Conservation (phyloP, 1,140 invertebrate species). For the Cotesia glomerata region DNA sequence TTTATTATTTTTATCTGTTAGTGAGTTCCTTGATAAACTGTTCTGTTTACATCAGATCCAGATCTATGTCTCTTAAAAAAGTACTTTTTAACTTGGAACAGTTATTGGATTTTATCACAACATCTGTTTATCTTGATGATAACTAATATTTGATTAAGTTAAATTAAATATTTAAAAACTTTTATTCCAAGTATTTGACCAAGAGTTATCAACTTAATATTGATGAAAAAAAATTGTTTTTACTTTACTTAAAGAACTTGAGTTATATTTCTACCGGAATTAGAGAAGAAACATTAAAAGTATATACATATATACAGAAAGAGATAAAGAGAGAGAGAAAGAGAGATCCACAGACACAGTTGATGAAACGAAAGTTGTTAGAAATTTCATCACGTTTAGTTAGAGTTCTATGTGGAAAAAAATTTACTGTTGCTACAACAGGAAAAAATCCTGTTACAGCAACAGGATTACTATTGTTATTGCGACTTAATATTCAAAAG, state of each 20-base stretch:
- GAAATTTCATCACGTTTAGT: slow-evolving; percentile 13
- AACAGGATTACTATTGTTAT: no score
- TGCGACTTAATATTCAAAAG: no score
- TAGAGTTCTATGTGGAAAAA: not conserved
- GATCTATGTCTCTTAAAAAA: not conserved
- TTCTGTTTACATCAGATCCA: not conserved
- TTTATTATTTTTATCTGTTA: not conserved
- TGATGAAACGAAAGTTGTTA: not conserved
- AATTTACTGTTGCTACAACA: no score
- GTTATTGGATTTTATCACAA: not conserved
- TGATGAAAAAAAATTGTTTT: not conserved
- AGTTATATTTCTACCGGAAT: not conserved
- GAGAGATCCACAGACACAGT: no score
- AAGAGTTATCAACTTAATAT: no score
- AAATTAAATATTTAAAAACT: no score
- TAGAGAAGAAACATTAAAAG: not conserved
- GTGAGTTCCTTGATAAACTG: not conserved
- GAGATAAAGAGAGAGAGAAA: no score
- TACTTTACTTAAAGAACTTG: not conserved
- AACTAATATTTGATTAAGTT: no score
- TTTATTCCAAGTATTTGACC: no score
- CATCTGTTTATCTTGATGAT: no score
- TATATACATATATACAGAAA: not conserved
- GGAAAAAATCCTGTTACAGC: no score
- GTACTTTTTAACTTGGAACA: not conserved